Percentiles rank a stretch among this genome's conserved stretches.
Conservation (phyloP, 2,113 vertebrate genomes). For the Trichechus manatus region DNA sequence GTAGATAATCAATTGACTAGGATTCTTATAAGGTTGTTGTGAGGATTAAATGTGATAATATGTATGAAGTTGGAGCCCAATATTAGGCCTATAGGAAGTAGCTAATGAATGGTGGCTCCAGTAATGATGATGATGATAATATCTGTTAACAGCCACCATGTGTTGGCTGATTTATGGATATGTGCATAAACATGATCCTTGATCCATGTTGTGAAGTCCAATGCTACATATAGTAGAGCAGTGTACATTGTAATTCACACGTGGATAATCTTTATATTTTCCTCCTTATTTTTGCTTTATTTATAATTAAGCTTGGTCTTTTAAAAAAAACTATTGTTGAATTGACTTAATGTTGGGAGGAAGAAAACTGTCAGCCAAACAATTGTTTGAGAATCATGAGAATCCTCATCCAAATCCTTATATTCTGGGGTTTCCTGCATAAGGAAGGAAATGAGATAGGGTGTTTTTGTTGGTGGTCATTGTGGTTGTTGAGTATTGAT, state of each 20-base stretch:
- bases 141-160: accelerated
- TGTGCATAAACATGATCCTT: not conserved
- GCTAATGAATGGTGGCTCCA: not conserved
- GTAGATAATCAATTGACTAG: not conserved
- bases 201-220: not conserved
- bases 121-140: accelerated
- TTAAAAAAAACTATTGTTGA: not conserved
- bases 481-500: conserved; percentile 13
- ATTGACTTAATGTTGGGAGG: not conserved
- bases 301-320: conserved; percentile 11
- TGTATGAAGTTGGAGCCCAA: not conserved
- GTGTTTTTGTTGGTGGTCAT: conserved; percentile 25
- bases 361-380: conserved; percentile 25
- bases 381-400: not conserved
- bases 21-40: not conserved
- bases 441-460: conserved; percentile 38
- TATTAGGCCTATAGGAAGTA: not conserved
- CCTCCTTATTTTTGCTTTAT: not conserved
- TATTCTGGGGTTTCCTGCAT: conserved; percentile 31
- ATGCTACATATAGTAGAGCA: not conserved
- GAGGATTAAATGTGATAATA: not conserved
- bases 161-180: not conserved
- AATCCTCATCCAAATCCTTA: conserved; percentile 10
- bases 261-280: not conserved
- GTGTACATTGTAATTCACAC: not conserved